These are phyloP conservation scores for Anguilla megastoma DNA, from an alignment of 2,797 vertebrate species.

Conservation along the genomic window DNA sequence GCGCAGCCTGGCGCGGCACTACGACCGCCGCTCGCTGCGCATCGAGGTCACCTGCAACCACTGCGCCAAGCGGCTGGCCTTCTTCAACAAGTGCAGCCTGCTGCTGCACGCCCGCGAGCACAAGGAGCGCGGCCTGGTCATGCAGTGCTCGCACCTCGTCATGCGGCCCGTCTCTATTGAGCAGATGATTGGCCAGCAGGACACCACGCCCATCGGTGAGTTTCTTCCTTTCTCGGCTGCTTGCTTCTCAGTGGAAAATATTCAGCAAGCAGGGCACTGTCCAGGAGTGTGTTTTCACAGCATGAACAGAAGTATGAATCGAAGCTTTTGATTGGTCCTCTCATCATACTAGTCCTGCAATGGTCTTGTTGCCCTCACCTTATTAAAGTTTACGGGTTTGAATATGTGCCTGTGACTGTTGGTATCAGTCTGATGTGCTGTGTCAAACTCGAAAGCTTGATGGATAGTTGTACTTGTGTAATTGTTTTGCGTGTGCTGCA, in stretches of 20 bases:
- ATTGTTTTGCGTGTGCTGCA: not conserved
- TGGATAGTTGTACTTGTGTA: not conserved
- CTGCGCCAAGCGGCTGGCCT: slow-evolving; percentile 89
- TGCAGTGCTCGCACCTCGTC: slow-evolving; percentile 97
- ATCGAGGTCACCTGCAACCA: slow-evolving; percentile 98
- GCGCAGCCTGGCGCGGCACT: slow-evolving; percentile 88
- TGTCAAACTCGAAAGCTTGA: not conserved
- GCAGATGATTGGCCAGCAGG: slow-evolving; percentile 92
- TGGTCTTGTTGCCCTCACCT: not conserved
- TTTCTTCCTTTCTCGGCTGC: not conserved
- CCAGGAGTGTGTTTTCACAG: not conserved
- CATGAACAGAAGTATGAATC: not conserved
- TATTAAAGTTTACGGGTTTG: not conserved
- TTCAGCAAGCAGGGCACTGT: not conserved
- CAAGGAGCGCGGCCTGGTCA: slow-evolving; percentile 94
- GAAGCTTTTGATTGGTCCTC: not conserved
- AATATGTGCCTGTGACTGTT: not conserved
- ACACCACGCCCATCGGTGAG: slow-evolving; percentile 73
- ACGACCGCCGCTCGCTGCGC: slow-evolving; percentile 90
- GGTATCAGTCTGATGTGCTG: not conserved
- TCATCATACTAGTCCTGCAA: not conserved
- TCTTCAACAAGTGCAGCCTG: slow-evolving; percentile 98
- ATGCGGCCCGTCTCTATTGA: slow-evolving; percentile 91
- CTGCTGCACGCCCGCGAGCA: slow-evolving; percentile 93
- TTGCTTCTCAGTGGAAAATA: not conserved